Base-by-base conservation (phyloP, 2,113 vertebrate species). In the Geococcyx californianus region DNA sequence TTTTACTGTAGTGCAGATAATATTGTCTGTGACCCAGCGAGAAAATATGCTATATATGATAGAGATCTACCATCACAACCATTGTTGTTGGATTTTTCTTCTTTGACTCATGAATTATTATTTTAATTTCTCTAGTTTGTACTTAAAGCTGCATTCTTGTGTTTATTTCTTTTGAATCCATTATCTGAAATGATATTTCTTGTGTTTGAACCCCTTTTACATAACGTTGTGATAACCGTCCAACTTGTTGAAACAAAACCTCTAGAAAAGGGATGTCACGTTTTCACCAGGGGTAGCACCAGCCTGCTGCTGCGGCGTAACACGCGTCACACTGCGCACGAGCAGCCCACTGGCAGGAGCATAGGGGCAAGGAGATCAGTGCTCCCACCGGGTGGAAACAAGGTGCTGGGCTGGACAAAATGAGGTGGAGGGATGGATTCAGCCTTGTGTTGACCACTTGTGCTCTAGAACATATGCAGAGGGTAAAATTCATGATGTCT, bases 1-100 rank as follows among this genome's bases (percentile, higher is more conserved):
- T 49, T 89, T 79, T 80, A 68, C 21, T n/a, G 26, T 34, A 45
- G 19, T 29, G 40, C 63, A 6, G 2, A 16, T 81, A n/a, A 56
- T 76, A 45, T 58, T 90, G 7, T 66, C 40, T 56, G 56, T 72
- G 38, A 90, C 16, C 33, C 52, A 85, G 34, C 19, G 79, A 58
- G 47, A 62, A 59, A 9, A 40, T 56, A 3, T 67, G 38, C n/a
- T n/a, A n/a, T n/a, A n/a, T n/a, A n/a, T n/a, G n/a, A n/a, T n/a
- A n/a, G n/a, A n/a, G n/a, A n/a, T n/a, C n/a, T 81, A 7, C 72
- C 36, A 70, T 36, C 0, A 0, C 54, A 56, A 36, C 29, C 36
- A 36, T 64, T 6, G 1, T 79, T 42, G 45, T 5, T 58, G 25
- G 14, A 75, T 15, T 83, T 63, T 93, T 80, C 29, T 80, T 7